These are phyloP conservation scores for Endomychus coccineus DNA, from an alignment of 2,888 invertebrate genomes.

Conservation along the genomic window DNA sequence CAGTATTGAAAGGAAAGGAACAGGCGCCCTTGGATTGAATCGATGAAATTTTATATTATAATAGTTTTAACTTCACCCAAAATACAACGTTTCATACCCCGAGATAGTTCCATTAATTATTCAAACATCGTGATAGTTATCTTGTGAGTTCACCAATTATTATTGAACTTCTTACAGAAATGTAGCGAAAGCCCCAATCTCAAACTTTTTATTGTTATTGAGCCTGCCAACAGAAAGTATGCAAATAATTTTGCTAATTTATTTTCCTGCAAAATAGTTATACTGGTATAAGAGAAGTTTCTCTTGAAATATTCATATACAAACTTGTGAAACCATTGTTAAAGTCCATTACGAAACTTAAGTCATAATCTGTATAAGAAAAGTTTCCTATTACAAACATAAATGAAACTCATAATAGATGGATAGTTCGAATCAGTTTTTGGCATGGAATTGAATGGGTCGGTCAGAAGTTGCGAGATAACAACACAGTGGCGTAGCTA, in stretches of 20 bases:
- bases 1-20: no score
- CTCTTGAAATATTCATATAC: constrained; percentile 20
- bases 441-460: constrained; percentile 5
- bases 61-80: no score
- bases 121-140: no score
- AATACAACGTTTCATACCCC: no score
- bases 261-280: constrained; percentile 13
- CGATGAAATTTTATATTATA: no score
- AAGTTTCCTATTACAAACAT: constrained; percentile 24
- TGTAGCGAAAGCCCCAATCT: no score
- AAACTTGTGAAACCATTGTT: constrained; percentile 22
- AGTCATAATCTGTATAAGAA: constrained; percentile 24
- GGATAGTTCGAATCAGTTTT: constrained; percentile 8
- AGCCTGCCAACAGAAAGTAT: constrained; percentile 12
- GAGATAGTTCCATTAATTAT: no score
- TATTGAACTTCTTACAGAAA: no score
- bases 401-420: constrained; percentile 20
- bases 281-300: constrained; percentile 11
- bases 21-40: no score
- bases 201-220: constrained; percentile 16
- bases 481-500: no score
- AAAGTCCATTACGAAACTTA: constrained; percentile 22
- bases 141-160: no score
- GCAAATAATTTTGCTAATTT: constrained; percentile 15
- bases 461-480: no score